These are phyloP conservation scores for Rhinoraja longicauda DNA, from an alignment of 2,797 vertebrate genomes.

Conservation along the genomic window DNA sequence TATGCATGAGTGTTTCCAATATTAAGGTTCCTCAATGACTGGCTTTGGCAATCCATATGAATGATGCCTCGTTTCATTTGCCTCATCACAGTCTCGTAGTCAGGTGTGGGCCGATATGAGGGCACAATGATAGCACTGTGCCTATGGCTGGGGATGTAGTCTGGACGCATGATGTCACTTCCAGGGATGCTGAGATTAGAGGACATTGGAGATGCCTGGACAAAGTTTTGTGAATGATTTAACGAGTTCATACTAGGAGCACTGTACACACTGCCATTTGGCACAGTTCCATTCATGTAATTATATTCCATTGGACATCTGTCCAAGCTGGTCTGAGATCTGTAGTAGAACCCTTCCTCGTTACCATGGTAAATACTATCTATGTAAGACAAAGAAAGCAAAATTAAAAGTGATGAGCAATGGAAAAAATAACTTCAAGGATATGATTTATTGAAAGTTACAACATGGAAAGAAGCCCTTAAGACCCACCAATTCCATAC, in stretches of 20 bases:
- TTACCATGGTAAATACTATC: slow-evolving; percentile 90
- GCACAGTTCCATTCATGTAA: slow-evolving; percentile 75
- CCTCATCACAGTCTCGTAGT: slow-evolving; percentile 89
- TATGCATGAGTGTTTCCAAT: slow-evolving; percentile 85
- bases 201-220: slow-evolving; percentile 83
- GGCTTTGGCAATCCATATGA: slow-evolving; percentile 78
- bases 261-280: slow-evolving; percentile 90
- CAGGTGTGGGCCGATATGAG: slow-evolving; percentile 88
- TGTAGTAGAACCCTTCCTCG: slow-evolving; percentile 75
- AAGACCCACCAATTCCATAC: no score
- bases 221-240: slow-evolving; percentile 82
- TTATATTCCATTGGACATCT: slow-evolving; percentile 69
- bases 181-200: slow-evolving; percentile 89
- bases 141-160: slow-evolving; percentile 88
- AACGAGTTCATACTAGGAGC: slow-evolving; percentile 88
- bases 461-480: no score
- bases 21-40: slow-evolving; percentile 87
- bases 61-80: slow-evolving; percentile 76
- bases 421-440: slow-evolving; percentile 9
- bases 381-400: slow-evolving; percentile 47
- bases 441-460: no score
- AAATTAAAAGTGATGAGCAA: slow-evolving; percentile 42
- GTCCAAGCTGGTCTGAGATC: slow-evolving; percentile 88
- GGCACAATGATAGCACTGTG: slow-evolving; percentile 92
- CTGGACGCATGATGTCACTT: slow-evolving; percentile 85